Evolutionary conservation across 1,140 invertebrate genomes (phyloP).

Genomic region (Triops cancriformis): DNA sequence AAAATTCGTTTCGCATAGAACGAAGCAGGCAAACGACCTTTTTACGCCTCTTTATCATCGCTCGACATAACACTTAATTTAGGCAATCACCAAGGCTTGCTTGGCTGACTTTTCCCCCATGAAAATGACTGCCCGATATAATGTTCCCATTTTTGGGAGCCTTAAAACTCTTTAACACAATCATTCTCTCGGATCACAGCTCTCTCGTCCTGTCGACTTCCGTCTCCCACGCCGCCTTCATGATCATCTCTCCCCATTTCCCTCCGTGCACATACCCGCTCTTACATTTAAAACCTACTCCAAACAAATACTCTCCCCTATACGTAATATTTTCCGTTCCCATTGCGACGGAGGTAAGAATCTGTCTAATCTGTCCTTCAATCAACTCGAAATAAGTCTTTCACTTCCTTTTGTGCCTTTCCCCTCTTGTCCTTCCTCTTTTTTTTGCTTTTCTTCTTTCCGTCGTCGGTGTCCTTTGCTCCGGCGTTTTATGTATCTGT

Average conservation of each 20-base stretch:
- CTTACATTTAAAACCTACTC: background rate
- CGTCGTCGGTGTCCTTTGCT: too few relatives aligned
- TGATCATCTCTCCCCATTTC: background rate
- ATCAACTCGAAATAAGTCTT: too few relatives aligned
- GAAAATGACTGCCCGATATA: background rate
- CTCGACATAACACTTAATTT: background rate
- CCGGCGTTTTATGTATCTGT: too few relatives aligned
- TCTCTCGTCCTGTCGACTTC: background rate
- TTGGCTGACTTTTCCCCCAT: background rate
- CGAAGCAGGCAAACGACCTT: conserved; percentile 1
- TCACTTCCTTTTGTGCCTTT: too few relatives aligned
- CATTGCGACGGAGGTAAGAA: too few relatives aligned
- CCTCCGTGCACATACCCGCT: background rate
- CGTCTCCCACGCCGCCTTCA: background rate
- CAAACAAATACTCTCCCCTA: too few relatives aligned
- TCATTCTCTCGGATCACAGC: background rate
- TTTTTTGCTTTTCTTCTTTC: too few relatives aligned
- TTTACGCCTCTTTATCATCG: background rate
- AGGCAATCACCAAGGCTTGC: background rate
- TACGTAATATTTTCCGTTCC: too few relatives aligned
- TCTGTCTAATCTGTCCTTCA: too few relatives aligned
- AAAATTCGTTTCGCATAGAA: background rate
- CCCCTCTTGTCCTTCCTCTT: too few relatives aligned
- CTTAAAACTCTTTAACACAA: background rate
- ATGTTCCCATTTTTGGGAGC: too few relatives aligned